Conservation (phyloP, 2,888 invertebrate species). For the Eupithecia dodoneata region DNA sequence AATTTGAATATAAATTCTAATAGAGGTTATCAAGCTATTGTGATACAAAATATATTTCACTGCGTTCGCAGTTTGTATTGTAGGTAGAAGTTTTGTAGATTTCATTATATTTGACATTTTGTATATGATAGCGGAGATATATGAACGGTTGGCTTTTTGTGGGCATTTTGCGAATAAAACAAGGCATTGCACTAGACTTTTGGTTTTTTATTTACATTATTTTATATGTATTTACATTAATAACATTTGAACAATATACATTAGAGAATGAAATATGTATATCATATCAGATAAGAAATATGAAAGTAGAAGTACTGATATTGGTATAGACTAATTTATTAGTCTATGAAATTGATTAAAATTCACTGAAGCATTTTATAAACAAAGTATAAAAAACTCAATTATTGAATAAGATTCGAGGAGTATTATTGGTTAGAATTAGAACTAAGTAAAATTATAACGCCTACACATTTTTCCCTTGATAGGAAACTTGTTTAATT, state of each 20-base stretch:
- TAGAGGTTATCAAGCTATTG: slow-evolving; percentile 56
- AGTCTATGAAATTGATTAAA: neutral
- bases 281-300: neutral
- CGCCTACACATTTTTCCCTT: neutral
- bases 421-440: slow-evolving; percentile 2
- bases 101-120: slow-evolving; percentile 59
- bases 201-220: slow-evolving; percentile 60
- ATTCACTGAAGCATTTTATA: slow-evolving; percentile 12
- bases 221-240: slow-evolving; percentile 3
- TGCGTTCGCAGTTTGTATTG: slow-evolving; percentile 35
- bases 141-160: slow-evolving; percentile 82
- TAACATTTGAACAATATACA: slow-evolving; percentile 21
- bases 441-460: neutral
- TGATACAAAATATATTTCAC: slow-evolving; percentile 62
- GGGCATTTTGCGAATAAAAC: slow-evolving; percentile 81
- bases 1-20: slow-evolving; percentile 23
- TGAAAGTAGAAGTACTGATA: neutral
- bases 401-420: slow-evolving; percentile 13
- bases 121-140: slow-evolving; percentile 75
- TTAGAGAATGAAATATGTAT: neutral
- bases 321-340: no score
- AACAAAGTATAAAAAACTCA: slow-evolving; percentile 7
- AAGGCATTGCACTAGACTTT: slow-evolving; percentile 69
- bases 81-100: slow-evolving; percentile 48
- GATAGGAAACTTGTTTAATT: neutral